phyloP scores from a whole-genome alignment of 2,888 invertebrate species.

The Polymixis lichenea region DNA sequence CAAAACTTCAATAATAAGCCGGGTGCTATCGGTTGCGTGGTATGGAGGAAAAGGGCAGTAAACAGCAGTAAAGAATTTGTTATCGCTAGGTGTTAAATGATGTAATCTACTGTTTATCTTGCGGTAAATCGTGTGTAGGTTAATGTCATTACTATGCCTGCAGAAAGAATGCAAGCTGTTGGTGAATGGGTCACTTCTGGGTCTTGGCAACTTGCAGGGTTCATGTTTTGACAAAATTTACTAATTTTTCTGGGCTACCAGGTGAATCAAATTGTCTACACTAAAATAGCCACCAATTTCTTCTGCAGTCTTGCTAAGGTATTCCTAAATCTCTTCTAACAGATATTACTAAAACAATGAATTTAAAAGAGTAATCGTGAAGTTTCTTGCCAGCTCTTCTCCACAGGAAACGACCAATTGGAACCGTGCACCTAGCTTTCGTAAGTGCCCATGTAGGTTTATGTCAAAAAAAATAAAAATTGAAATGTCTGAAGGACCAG shows the following conservation, averaged over 20 bases:
- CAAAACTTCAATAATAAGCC: slow-evolving; percentile 3
- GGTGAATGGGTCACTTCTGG: background rate
- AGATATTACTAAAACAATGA: background rate
- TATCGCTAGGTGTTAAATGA: slow-evolving; percentile 14
- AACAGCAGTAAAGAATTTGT: slow-evolving; percentile 4
- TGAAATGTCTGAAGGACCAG: no score
- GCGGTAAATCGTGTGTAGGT: slow-evolving; percentile 1
- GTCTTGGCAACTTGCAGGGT: background rate
- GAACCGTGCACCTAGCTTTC: no score
- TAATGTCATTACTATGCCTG: background rate
- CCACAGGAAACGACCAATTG: no score
- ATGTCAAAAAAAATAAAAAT: no score
- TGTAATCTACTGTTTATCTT: slow-evolving; percentile 31
- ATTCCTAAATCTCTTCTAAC: background rate
- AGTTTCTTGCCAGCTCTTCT: no score
- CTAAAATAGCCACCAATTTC: background rate
- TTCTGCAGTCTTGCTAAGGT: background rate
- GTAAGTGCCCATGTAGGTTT: no score
- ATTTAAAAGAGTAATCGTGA: no score
- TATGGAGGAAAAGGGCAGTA: slow-evolving; percentile 21
- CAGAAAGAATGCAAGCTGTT: background rate
- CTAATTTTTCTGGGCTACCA: background rate
- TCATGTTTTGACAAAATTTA: background rate
- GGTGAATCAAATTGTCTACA: background rate
- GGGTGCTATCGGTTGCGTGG: slow-evolving; percentile 11